These are phyloP conservation scores for Leptinotarsa juncta DNA, from an alignment of 2,888 invertebrate species.

Conservation along the genomic window DNA sequence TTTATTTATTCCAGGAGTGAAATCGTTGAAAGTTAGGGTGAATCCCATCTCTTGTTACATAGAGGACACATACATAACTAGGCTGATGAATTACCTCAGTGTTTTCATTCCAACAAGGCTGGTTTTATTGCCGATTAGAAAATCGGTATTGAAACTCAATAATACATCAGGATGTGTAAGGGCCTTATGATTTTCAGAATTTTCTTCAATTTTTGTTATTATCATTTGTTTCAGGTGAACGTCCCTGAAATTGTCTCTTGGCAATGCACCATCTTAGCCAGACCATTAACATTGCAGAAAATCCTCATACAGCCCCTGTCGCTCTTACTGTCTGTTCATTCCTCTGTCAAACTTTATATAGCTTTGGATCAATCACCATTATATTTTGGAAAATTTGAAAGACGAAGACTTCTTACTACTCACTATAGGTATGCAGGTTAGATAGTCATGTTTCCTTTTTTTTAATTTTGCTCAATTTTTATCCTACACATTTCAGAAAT, in stretches of 20 bases:
- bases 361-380: constrained; percentile 93
- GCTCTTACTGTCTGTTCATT: constrained; percentile 85
- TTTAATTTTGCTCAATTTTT: neutral
- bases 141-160: constrained; percentile 38
- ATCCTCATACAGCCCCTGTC: constrained; percentile 81
- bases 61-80: constrained; percentile 78
- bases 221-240: constrained; percentile 59
- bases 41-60: constrained; percentile 79
- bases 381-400: constrained; percentile 82
- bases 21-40: constrained; percentile 70
- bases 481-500: neutral
- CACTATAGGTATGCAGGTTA: constrained; percentile 67
- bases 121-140: constrained; percentile 53
- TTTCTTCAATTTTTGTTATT: neutral
- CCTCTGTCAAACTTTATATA: constrained; percentile 84
- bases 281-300: constrained; percentile 71
- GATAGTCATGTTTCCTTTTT: neutral
- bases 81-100: constrained; percentile 55
- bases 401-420: constrained; percentile 80
- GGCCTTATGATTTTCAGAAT: too few species aligned
- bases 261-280: constrained; percentile 68
- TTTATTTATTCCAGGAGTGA: constrained; percentile 64
- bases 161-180: constrained; percentile 48
- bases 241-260: constrained; percentile 64
- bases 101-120: constrained; percentile 70